Conservation (phyloP, 2,113 vertebrate species). For the Gobius niger region DNA sequence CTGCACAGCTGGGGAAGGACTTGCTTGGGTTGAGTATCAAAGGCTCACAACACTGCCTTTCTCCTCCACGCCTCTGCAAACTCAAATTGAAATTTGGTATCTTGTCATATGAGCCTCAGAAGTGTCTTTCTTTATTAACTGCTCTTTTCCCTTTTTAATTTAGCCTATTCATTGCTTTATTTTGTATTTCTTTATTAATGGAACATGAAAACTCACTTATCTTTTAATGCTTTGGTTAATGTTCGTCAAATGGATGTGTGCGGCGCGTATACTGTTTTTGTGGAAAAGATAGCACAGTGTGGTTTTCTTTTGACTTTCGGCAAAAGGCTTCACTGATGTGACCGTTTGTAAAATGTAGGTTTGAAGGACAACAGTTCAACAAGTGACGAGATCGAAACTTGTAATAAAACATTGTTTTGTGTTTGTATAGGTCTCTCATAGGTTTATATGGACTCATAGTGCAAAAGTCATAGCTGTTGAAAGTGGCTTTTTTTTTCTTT, state of each 20-base stretch:
- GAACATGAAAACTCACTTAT: constrained; percentile 24
- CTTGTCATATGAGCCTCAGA: constrained; percentile 70
- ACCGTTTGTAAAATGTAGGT: neutral
- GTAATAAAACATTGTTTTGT: neutral
- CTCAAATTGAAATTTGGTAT: constrained; percentile 73
- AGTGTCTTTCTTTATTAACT: constrained; percentile 51
- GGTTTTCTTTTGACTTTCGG: neutral
- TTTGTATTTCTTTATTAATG: constrained; percentile 8
- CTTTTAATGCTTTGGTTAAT: neutral
- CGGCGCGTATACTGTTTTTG: neutral
- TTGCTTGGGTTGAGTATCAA: constrained; percentile 68
- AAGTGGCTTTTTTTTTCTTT: too few species aligned
- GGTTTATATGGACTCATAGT: too few species aligned
- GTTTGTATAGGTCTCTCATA: too few species aligned
- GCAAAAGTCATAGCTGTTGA: too few species aligned
- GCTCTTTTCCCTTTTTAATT: constrained; percentile 38
- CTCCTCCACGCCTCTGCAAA: constrained; percentile 64
- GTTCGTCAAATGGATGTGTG: constrained; percentile 16
- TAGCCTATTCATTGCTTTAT: constrained; percentile 39
- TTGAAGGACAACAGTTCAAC: neutral
- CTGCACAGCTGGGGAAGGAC: constrained; percentile 62
- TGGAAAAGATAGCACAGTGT: neutral
- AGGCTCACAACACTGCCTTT: constrained; percentile 62
- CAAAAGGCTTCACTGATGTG: neutral
- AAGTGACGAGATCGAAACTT: neutral